Base-by-base conservation (phyloP, 1,140 invertebrate species). In the Papilio xuthus region DNA sequence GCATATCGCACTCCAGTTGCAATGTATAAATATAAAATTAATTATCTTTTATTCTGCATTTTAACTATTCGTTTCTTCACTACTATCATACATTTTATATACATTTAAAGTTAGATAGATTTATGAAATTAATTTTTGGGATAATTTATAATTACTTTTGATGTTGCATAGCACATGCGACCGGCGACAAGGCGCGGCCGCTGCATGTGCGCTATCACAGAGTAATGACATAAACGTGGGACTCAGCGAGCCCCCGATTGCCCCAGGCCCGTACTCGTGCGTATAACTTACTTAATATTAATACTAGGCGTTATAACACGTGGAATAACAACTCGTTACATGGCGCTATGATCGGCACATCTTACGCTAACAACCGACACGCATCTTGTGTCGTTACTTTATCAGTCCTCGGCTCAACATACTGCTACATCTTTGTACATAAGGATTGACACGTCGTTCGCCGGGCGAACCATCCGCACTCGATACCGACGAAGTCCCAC, bases 41-140 rank as follows among this genome's bases (percentile, higher is more conserved):
- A 84, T 82, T 85, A 80, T 85, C 88, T 82, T 84, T 87, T 82
- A 78, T 81, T 81, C 83, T 84, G 86, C 81, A 89, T 84, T 86
- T 86, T 85, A 89, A 86, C 87, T 90, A 89, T 88, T 86, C 78
- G 70, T 84, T 88, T 83, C 86, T 88, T 89, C 80, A 84, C 79
- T 88, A 85, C 86, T 93, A 93, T 92, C 80, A 90, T 93, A 93
- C 91, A 93, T 83, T 90, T 88, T 94, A 94, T 94, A 85, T 93
- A 94, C 92, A 94, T 72, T 90, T 89, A 91, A 86, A 88, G 83
- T 90, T 92, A 88, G 88, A 91, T 89, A 92, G 86, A 88, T 90
- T 89, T 92, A 92, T 88, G 89, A 89, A 93, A 89, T 93, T 93
- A 93, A 93, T 93, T 93, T 93, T 93, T 93, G 92, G 92, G 92